A percentile compares a stretch with the other conserved stretches of the same genome.
These are phyloP conservation scores for Dorcus parallelipipedus DNA, from an alignment of 2,888 invertebrate species.

Conservation along the genomic window DNA sequence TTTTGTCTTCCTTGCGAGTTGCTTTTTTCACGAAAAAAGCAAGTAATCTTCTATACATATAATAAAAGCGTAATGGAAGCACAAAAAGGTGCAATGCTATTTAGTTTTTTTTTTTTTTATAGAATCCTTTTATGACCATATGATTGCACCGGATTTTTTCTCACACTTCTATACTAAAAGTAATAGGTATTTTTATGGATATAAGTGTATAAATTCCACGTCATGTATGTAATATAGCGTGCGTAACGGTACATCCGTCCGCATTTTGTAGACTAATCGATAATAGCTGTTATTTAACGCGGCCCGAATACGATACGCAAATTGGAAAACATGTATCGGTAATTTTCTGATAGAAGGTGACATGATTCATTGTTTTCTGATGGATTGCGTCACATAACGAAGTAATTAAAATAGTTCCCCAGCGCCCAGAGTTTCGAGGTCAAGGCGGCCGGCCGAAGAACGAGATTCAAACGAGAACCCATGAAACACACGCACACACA, in stretches of 20 bases:
- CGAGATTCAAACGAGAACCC: not conserved
- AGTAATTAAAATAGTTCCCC: slow-evolving; percentile 31
- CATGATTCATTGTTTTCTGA: slow-evolving; percentile 26
- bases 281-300: slow-evolving; percentile 2
- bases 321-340: slow-evolving; percentile 3
- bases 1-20: no score
- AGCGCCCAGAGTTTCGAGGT: slow-evolving; percentile 23
- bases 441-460: slow-evolving; percentile 6
- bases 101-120: not conserved
- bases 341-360: slow-evolving; percentile 6
- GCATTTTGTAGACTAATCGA: slow-evolving; percentile 2
- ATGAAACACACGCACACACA: not conserved
- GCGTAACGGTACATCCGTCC: slow-evolving; percentile 1
- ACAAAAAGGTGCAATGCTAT: not conserved
- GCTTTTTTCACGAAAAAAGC: no score
- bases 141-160: slow-evolving; percentile 6
- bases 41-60: no score
- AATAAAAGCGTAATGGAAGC: no score
- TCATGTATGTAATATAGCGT: slow-evolving; percentile 4
- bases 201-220: not conserved
- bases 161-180: slow-evolving; percentile 4
- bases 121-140: not conserved
- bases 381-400: slow-evolving; percentile 30
- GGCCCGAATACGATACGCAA: slow-evolving; percentile 3
- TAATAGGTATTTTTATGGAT: slow-evolving; percentile 4